Base-by-base conservation (phyloP, 2,888 invertebrate species). In the Orthosia gothica region DNA sequence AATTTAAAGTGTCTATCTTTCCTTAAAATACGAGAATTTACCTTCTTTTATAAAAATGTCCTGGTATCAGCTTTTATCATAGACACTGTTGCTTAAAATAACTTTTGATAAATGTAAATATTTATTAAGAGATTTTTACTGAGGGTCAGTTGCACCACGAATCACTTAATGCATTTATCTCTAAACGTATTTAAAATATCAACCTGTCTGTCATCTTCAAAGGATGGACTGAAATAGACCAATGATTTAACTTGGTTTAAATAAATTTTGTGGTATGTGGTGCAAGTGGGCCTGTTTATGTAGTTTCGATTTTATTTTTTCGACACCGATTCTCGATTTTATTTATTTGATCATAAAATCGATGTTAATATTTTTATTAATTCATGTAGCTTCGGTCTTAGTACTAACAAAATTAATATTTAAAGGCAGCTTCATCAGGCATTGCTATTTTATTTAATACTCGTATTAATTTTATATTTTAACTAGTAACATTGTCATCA, bases 391-490 rank as follows among this genome's bases (percentile, higher is more conserved):
- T 69, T 83, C 49, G 59, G 47, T 68, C 26, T 83, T 61, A 73
- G 80, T 74, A 80, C 81, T 84, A 80, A 84, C 68, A 75, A 73
- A 70, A 72, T 69, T 74, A 74, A 65, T 74, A 83, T 64, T 79
- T 74, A 66, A 49, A 26, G 32, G 65, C n/a, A 80, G 65, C 67
- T 52, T 72, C 54, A 54, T 68, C 26, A 61, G 63, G 52, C 62
- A 47, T 20, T 45, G 67, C 64, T 69, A 75, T 84, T 75, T 80
- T 81, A 76, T 76, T 76, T 57, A 84, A 82, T 84, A 82, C 85
- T 82, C 72, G 81, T 81, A 64, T 80, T 84, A 57, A 57, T 59
- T 63, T 66, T 59, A n/a, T 13, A 55, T 63, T 52, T 71, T 73
- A 40, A 40, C 83, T 84, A 84, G 23, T 69, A 80, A 63, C 61